Percentiles rank a stretch among this genome's conserved stretches.
Evolutionary conservation across 1,140 invertebrate species (phyloP).

Genomic region (Tetramorium alpestre): DNA sequence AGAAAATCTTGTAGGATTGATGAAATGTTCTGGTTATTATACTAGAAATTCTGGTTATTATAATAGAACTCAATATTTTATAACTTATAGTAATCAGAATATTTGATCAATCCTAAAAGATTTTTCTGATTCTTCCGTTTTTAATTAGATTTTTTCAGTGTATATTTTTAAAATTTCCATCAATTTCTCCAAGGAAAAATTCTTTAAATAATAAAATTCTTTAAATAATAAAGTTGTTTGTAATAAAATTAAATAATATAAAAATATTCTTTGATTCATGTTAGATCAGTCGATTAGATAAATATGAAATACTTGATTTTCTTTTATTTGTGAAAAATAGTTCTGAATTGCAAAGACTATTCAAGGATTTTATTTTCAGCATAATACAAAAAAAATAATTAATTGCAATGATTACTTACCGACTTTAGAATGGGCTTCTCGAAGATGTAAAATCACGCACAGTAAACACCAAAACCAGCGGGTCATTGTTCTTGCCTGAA

Average conservation of each 20-base stretch:
- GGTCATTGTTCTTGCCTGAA: slow-evolving; percentile 76
- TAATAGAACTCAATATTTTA: too few species aligned
- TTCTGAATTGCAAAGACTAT: not conserved
- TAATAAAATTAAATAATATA: too few species aligned
- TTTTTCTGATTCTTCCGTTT: too few species aligned
- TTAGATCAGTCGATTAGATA: not conserved
- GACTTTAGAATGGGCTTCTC: slow-evolving; percentile 75
- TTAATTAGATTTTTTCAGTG: too few species aligned
- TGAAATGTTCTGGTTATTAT: too few species aligned
- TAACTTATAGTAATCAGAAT: too few species aligned
- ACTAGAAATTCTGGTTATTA: too few species aligned
- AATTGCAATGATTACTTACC: slow-evolving; percentile 70
- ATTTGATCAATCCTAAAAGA: too few species aligned
- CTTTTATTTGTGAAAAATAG: not conserved
- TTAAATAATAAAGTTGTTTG: not conserved
- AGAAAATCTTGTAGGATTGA: too few species aligned
- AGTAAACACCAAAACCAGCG: slow-evolving; percentile 76
- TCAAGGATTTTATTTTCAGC: not conserved
- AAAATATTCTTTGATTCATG: not conserved
- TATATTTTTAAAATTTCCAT: not conserved
- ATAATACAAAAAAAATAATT: not conserved
- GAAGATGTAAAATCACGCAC: slow-evolving; percentile 74
- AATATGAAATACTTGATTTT: not conserved
- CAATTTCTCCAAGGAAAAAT: not conserved
- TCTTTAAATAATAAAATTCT: not conserved